Evolutionary conservation across 2,888 invertebrate species (phyloP).

Genomic region (Chymomyza procnemis): DNA sequence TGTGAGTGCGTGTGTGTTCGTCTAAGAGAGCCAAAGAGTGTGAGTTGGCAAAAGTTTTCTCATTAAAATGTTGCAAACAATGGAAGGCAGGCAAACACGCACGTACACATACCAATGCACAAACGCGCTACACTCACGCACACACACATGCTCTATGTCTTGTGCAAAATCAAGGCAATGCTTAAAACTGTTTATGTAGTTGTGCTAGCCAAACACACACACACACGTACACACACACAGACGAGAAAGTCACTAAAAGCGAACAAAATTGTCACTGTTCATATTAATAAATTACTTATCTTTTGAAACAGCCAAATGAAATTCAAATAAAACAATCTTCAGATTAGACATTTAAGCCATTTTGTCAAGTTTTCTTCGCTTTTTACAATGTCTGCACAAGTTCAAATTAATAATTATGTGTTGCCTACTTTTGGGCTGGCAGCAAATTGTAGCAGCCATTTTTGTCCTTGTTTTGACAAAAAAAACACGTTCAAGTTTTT

Average conservation of each 20-base stretch:
- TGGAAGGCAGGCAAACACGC: slow-evolving; percentile 19
- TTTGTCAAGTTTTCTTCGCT: not conserved
- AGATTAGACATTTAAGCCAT: not conserved
- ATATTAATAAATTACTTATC: not conserved
- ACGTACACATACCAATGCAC: not conserved
- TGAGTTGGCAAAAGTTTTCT: slow-evolving; percentile 56
- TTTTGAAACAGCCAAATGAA: not conserved
- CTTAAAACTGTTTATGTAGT: slow-evolving; percentile 56
- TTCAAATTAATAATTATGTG: not conserved
- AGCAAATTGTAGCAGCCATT: not conserved
- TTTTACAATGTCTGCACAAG: not conserved
- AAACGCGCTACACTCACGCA: not conserved
- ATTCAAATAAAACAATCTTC: not conserved
- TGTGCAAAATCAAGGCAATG: slow-evolving; percentile 59
- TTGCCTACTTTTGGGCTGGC: not conserved
- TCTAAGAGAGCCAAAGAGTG: slow-evolving; percentile 6
- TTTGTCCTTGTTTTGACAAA: not conserved
- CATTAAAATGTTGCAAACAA: slow-evolving; percentile 63
- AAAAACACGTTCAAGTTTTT: too few relatives aligned
- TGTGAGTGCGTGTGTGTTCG: slow-evolving; percentile 12
- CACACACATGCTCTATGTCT: slow-evolving; percentile 3
- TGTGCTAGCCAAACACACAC: slow-evolving; percentile 41
- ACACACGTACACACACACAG: slow-evolving; percentile 9
- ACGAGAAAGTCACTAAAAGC: too few relatives aligned
- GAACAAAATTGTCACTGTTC: not conserved